These are phyloP conservation scores for Philaethria dido DNA, from an alignment of 2,888 invertebrate species.

Conservation along the genomic window DNA sequence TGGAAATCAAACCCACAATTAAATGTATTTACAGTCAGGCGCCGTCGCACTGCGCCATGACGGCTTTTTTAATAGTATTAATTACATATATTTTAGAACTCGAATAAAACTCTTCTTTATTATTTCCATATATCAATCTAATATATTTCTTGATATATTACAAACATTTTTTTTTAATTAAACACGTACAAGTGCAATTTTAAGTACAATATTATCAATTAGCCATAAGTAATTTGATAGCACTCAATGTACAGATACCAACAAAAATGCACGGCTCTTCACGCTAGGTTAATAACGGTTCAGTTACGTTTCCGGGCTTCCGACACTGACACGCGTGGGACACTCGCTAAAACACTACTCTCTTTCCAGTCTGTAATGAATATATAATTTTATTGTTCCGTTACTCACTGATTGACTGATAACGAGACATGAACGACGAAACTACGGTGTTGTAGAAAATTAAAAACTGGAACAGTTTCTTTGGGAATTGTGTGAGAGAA, in stretches of 20 bases:
- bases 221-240: slow-evolving; percentile 36
- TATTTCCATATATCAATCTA: too few species aligned
- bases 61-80: too few species aligned
- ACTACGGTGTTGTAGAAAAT: not conserved
- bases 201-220: slow-evolving; percentile 24
- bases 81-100: too few species aligned
- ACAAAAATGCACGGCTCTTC: slow-evolving; percentile 54
- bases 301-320: slow-evolving; percentile 49
- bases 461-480: not conserved
- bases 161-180: too few species aligned
- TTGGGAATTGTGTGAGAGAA: too few species aligned
- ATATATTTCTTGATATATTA: too few species aligned
- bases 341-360: slow-evolving; percentile 35
- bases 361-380: not conserved
- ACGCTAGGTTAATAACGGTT: slow-evolving; percentile 54
- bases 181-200: not conserved
- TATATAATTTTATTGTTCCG: not conserved
- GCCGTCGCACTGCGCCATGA: too few species aligned
- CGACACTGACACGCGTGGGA: slow-evolving; percentile 43
- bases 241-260: slow-evolving; percentile 41
- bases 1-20: too few species aligned
- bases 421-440: too few species aligned
- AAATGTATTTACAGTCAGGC: too few species aligned
- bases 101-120: too few species aligned
- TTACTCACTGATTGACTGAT: not conserved